Evolutionary conservation across 1,140 invertebrate genomes (phyloP), one percentile per base, ranked within the genome.

Genomic region (Limonius californicus): DNA sequence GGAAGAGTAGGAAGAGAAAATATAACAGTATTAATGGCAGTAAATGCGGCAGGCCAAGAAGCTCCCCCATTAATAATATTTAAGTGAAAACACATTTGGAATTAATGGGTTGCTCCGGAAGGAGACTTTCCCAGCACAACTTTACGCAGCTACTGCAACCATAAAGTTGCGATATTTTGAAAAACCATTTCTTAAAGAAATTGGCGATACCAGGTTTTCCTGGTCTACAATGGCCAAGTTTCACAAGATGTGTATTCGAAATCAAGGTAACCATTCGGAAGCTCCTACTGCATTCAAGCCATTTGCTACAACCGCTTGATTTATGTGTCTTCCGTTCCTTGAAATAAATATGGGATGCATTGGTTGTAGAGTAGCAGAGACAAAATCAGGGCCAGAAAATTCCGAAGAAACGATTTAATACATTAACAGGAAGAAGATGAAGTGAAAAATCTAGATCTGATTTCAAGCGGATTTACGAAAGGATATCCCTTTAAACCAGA

Each of bases 381-480:
- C 43, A 47, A 4, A 4, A 47, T n/a, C 18, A 47, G 18, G n/a
- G 43, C 7, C n/a, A 18, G 18, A 47, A 47, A 18, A 18, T 47
- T 47, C 43, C 43, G 43, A 47, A 47, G 18, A 47, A 47, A 14
- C 43, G 14, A 18, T 47, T 47, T 47, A 47, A 14, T n/a, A 14
- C 43, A 47, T 14, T 47, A 18, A n/a, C n/a, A 47, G 43, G 43
- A 4, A 47, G 18, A 18, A 47, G 6, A 47, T 47, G 43, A 14
- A 47, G 4, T 4, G 43, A 47, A 6, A 4, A 11, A 32, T 32
- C 27, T 11, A 6, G 27, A 32, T 6, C 4, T 32, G 11, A 32
- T 32, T 11, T 6, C 4, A 32, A 32, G 27, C 11, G 27, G 27
- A 6, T 32, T 32, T 32, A 32, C 27, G 11, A 32, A 32, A 11